phyloP scores from a whole-genome alignment of 2,113 vertebrate genomes.

The Rhabdornis inornatus region DNA sequence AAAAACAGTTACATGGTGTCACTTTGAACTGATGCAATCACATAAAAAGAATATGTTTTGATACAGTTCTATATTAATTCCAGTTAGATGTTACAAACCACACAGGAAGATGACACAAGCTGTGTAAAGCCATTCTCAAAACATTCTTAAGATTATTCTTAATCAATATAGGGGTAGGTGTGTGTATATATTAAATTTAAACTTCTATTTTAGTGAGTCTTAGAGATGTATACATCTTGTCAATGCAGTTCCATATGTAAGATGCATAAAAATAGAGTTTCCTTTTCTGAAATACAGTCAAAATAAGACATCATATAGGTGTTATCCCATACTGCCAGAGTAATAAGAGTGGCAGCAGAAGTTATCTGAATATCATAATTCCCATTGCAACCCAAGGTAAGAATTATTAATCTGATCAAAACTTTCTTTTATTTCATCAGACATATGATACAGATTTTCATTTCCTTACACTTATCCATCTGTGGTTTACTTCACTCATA shows the following conservation, averaged over 20 bases:
- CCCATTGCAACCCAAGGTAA: not conserved
- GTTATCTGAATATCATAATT: not conserved
- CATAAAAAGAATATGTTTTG: not conserved
- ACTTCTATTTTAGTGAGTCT: not conserved
- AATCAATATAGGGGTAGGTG: not conserved
- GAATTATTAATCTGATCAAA: not conserved
- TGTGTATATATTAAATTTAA: not conserved
- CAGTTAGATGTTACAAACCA: not conserved
- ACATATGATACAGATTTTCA: not conserved
- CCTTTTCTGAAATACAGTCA: not conserved
- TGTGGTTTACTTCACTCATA: not conserved
- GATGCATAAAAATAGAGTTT: not conserved
- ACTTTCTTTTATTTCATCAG: not conserved
- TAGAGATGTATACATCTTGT: not conserved
- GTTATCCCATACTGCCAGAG: not conserved
- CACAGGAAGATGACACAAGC: not conserved
- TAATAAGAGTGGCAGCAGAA: not conserved
- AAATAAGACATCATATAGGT: not conserved
- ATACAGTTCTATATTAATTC: not conserved
- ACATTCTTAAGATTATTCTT: not conserved
- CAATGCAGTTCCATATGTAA: not conserved
- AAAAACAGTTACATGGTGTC: fast-evolving
- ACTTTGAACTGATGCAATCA: not conserved
- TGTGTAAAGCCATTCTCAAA: not conserved
- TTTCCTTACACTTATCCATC: not conserved